A percentile compares a stretch with the other conserved stretches of the same genome.
Conservation (phyloP, 2,113 vertebrate genomes). For the Chloropsis cyanopogon region DNA sequence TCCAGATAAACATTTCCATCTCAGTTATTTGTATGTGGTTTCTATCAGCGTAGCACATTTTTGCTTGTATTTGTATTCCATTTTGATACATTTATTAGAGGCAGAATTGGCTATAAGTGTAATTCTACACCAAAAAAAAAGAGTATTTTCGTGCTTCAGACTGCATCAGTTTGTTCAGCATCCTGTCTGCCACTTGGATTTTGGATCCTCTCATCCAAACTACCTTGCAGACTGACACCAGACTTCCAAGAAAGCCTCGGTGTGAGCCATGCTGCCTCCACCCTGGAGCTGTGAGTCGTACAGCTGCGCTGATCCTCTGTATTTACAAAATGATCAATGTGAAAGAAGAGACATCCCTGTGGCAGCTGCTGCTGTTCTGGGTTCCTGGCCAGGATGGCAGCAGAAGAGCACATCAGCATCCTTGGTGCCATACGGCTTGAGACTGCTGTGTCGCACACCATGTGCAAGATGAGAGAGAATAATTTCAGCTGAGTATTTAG, state of each 20-base stretch:
- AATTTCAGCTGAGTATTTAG: conserved; percentile 34
- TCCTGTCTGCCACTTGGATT: not conserved
- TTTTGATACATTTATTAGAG: not conserved
- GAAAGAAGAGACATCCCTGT: conserved; percentile 1
- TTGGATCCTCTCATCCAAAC: not conserved
- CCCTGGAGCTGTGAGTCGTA: not conserved
- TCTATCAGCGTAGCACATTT: not conserved
- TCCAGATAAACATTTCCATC: not conserved
- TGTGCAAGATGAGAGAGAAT: conserved; percentile 58
- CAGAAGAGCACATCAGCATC: not conserved
- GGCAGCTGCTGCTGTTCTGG: conserved; percentile 37
- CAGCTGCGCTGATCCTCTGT: not conserved
- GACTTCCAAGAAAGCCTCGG: not conserved
- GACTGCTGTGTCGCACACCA: conserved; percentile 8
- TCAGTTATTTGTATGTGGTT: not conserved
- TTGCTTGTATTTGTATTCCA: not conserved
- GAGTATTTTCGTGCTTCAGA: not conserved
- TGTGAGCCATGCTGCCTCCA: not conserved
- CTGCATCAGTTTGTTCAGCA: not conserved
- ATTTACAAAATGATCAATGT: conserved; percentile 8
- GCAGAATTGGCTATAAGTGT: not conserved
- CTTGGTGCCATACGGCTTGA: not conserved
- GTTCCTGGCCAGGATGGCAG: not conserved
- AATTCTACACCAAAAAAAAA: not conserved
- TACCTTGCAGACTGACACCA: not conserved